A percentile compares a stretch with the other conserved stretches of the same genome.
Evolutionary conservation across 2,113 vertebrate genomes (phyloP).

Genomic region (Aptenodytes forsteri): DNA sequence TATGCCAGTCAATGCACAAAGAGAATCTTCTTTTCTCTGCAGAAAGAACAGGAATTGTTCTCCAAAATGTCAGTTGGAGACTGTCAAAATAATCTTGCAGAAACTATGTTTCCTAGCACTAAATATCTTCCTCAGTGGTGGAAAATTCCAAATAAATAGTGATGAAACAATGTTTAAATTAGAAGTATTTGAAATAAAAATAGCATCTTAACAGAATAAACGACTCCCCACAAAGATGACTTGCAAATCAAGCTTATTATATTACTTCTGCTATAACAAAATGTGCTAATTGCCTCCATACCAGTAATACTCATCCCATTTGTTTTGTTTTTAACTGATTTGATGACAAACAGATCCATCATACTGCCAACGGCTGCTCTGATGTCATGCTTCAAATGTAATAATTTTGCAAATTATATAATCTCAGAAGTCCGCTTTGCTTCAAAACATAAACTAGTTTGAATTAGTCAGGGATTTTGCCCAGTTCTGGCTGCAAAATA

Average conservation of each 20-base stretch:
- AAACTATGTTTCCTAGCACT: background rate
- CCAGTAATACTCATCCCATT: background rate
- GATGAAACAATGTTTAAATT: background rate
- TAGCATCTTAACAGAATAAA: background rate
- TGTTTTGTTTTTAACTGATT: background rate
- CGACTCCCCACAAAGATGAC: background rate
- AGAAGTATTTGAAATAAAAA: background rate
- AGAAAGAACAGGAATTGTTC: background rate
- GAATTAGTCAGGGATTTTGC: background rate
- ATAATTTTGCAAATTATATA: background rate
- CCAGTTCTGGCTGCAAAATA: background rate
- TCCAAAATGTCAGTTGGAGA: background rate
- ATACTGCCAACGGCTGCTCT: background rate
- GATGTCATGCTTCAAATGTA: background rate
- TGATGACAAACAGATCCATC: conserved; percentile 1
- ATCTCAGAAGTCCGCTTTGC: background rate
- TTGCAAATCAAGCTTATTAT: background rate
- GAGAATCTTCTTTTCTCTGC: background rate
- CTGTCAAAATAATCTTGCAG: background rate
- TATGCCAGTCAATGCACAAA: background rate
- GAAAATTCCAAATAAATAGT: background rate
- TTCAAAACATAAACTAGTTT: background rate
- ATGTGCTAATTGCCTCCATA: background rate
- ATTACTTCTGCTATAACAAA: background rate
- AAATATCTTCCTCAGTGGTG: background rate